Evolutionary conservation across 2,797 vertebrate genomes (phyloP), one percentile per base, ranked within the genome.

Genomic region (Synaphobranchus kaupii): DNA sequence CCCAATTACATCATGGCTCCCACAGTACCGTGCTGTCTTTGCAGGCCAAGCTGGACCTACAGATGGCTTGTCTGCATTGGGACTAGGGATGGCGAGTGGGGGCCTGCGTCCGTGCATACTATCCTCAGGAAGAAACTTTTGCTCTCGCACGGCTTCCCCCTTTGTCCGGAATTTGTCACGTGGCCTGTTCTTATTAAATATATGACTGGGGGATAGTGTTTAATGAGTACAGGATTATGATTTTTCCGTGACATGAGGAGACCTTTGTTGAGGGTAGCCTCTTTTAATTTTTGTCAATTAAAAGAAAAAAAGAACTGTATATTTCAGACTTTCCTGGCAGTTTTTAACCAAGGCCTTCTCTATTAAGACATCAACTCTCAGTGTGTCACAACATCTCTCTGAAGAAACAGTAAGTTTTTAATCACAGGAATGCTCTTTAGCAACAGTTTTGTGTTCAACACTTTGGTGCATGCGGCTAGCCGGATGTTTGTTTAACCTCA

Each of bases 401-500:
- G 82, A n/a, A 52, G 81, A 25, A 54, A 47, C 73, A 48, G 76
- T 47, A 9, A 50, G 76, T 82, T 83, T 39, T 81, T 54, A 47
- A 58, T 28, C 44, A 60, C 48, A 66, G 58, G 86, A 87, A 87
- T 83, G 86, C 12, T 28, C 80, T 52, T 83, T 83, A 39, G 56
- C 34, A 39, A 76, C 71, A 44, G 34, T 82, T 82, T 82, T 63
- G 58, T 63, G 47, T 71, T 54, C 78, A 68, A 82, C 82, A 48
- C n/a, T 31, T 86, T 13, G 52, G 76, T 66, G 58, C 78, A 17
- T 39, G 47, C 22, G 50, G 56, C 50, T 86, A 66, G 25, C 54
- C 4, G 4, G 58, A 25, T 82, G 78, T 83, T 83, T 87, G 80
- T 47, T 68, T 87, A 87, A 73, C 86, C 86, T 63, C 39, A 34